A percentile compares a stretch with the other conserved stretches of the same genome.
Conservation (phyloP, 2,888 invertebrate genomes). For the Apotomis capreana region DNA sequence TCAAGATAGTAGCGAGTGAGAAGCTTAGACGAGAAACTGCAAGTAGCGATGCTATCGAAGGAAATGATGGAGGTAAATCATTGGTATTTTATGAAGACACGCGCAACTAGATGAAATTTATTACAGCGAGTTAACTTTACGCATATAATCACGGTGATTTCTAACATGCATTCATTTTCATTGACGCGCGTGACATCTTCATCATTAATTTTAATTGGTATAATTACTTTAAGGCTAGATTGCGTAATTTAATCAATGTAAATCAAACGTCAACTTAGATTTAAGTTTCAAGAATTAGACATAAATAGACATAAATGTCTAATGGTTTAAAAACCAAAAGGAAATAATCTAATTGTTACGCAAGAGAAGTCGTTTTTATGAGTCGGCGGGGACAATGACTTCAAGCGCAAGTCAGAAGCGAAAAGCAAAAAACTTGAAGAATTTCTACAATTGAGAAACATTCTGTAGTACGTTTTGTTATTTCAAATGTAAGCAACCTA, state of each 20-base stretch:
- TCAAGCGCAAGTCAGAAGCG: conserved; percentile 29
- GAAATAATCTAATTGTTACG: conserved; percentile 42
- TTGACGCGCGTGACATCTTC: conserved; percentile 22
- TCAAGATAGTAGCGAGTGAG: background rate
- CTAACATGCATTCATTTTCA: conserved; percentile 20
- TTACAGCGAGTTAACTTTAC: conserved; percentile 22
- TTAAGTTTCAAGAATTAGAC: conserved; percentile 8
- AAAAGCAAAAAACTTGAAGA: conserved; percentile 1
- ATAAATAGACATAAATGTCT: no score
- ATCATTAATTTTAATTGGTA: conserved; percentile 25
- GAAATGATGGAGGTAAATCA: conserved; percentile 23
- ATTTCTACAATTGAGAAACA: conserved; percentile 19
- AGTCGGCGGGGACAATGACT: conserved; percentile 38
- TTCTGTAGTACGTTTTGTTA: conserved; percentile 18
- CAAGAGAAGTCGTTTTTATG: conserved; percentile 38
- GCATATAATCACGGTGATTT: conserved; percentile 30
- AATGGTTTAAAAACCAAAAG: conserved; percentile 12
- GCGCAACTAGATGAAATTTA: conserved; percentile 18
- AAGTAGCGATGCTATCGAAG: conserved; percentile 1
- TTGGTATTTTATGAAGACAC: conserved; percentile 28
- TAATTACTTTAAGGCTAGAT: conserved; percentile 10
- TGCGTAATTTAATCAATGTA: conserved; percentile 6
- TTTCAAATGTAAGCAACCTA: conserved; percentile 16
- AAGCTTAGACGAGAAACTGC: background rate
- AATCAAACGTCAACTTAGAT: conserved; percentile 2